Evolutionary conservation across 2,888 invertebrate species (phyloP).

Genomic region (Candidula unifasciata): DNA sequence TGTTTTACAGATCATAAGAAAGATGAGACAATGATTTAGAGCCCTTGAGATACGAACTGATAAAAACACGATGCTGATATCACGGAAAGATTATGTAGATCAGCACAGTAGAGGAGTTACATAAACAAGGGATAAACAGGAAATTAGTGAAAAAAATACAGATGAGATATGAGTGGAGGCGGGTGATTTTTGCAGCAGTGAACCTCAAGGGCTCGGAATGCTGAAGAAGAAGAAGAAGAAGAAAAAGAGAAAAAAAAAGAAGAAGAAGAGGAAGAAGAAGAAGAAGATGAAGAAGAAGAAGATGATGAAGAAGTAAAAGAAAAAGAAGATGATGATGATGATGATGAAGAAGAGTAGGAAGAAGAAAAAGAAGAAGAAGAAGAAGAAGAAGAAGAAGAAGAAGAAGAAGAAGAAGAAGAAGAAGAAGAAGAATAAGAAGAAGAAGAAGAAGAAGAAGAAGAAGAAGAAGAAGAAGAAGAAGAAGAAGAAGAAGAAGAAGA

Average conservation of each 20-base stretch:
- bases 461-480: conserved; percentile 1
- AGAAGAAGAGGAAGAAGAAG: too few relatives aligned
- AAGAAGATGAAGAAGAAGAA: neutral
- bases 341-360: neutral
- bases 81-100: too few relatives aligned
- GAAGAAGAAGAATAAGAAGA: neutral
- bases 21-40: too few relatives aligned
- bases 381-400: neutral
- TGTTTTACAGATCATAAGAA: too few relatives aligned
- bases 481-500: neutral
- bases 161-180: too few relatives aligned
- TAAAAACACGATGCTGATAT: too few relatives aligned
- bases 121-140: too few relatives aligned
- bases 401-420: neutral
- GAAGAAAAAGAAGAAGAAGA: neutral
- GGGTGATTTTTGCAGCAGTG: too few relatives aligned
- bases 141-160: too few relatives aligned
- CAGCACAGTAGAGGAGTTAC: too few relatives aligned
- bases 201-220: too few relatives aligned
- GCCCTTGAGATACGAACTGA: too few relatives aligned
- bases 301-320: neutral
- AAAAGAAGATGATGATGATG: neutral
- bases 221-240: neutral
- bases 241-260: neutral
- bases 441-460: neutral